A percentile compares a stretch with the other conserved stretches of the same genome.
phyloP scores from a whole-genome alignment of 2,113 vertebrate genomes.

The Spilogale gracilis region DNA sequence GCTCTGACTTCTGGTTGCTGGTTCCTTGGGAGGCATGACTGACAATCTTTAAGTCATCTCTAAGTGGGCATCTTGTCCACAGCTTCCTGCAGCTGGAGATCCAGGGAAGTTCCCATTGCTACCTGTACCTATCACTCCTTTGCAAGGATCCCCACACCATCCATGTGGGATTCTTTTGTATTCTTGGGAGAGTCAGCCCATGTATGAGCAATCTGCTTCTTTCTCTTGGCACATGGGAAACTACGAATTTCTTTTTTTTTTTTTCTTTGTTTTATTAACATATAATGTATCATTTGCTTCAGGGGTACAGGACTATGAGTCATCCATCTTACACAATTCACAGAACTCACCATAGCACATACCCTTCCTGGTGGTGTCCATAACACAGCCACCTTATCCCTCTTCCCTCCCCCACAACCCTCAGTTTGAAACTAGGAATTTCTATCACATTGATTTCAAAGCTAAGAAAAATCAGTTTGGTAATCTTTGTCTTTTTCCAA shows the following conservation, averaged over 20 bases:
- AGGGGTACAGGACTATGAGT: too few relatives aligned
- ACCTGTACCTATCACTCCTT: neutral
- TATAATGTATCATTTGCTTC: too few relatives aligned
- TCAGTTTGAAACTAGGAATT: neutral
- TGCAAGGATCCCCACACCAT: neutral
- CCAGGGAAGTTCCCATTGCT: neutral
- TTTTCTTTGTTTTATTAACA: too few relatives aligned
- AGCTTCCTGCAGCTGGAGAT: neutral
- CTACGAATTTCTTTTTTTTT: neutral
- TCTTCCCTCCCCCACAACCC: too few relatives aligned
- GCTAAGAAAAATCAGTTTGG: neutral
- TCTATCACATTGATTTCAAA: neutral
- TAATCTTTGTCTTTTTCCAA: neutral
- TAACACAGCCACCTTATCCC: too few relatives aligned
- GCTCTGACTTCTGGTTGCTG: neutral
- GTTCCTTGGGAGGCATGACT: neutral
- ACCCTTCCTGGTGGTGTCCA: too few relatives aligned
- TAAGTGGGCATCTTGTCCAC: neutral
- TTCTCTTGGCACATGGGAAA: neutral
- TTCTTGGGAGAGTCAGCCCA: neutral
- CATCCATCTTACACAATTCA: too few relatives aligned
- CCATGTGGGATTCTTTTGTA: neutral
- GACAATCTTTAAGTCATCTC: neutral
- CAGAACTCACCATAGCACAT: too few relatives aligned
- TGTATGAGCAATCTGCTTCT: neutral